These are phyloP conservation scores for Scaptomyza montana DNA, from an alignment of 1,140 invertebrate species.

Conservation along the genomic window DNA sequence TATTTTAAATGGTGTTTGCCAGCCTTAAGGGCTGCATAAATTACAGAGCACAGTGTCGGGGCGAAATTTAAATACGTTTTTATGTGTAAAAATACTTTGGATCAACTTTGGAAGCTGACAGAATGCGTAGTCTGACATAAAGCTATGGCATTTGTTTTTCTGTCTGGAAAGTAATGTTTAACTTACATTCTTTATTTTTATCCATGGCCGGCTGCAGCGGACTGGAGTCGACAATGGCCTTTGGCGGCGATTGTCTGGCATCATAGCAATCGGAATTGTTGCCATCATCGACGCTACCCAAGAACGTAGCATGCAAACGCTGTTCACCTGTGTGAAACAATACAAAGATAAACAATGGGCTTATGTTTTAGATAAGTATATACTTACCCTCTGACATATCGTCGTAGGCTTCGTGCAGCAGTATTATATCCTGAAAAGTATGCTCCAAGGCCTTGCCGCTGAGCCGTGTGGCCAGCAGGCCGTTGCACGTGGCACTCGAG, in stretches of 20 bases:
- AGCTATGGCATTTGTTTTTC: too few species aligned
- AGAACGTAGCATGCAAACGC: constrained; percentile 76
- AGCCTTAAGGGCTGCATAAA: too few species aligned
- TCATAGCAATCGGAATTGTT: constrained; percentile 83
- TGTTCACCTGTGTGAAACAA: constrained; percentile 67
- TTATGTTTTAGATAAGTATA: background rate
- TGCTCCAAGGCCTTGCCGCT: constrained; percentile 77
- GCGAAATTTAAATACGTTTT: too few species aligned
- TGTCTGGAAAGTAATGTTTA: background rate
- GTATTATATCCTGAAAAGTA: constrained; percentile 78
- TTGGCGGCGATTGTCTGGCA: constrained; percentile 90
- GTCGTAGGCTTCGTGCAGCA: constrained; percentile 83
- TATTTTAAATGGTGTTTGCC: too few species aligned
- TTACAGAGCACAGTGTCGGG: too few species aligned
- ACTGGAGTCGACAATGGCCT: constrained; percentile 96
- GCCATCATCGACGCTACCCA: constrained; percentile 81
- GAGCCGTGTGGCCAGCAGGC: constrained; percentile 70
- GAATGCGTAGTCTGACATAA: too few species aligned
- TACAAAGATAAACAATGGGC: background rate
- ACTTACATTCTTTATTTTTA: constrained; percentile 99
- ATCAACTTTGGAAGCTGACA: too few species aligned
- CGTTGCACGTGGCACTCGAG: constrained; percentile 73
- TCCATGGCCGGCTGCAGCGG: constrained; percentile 96
- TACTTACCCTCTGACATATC: constrained; percentile 87
- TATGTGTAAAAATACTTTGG: too few species aligned